Evolutionary conservation across 2,888 invertebrate species (phyloP).

Genomic region (Ommatoiulus sabulosus): DNA sequence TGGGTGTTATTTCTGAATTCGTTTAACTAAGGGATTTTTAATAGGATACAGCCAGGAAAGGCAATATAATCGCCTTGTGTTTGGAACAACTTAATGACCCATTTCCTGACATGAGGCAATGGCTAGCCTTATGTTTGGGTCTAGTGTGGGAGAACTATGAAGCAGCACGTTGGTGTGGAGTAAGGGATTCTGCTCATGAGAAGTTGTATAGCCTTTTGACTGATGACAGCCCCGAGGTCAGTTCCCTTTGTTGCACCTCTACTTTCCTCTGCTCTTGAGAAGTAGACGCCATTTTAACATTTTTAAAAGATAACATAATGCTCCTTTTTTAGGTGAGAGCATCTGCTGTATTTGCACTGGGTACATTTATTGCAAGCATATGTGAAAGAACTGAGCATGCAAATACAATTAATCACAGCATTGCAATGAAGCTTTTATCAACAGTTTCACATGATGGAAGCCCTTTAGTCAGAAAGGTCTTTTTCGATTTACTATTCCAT

Average conservation of each 20-base stretch:
- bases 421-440: constrained; percentile 87
- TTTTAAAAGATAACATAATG: constrained; percentile 5
- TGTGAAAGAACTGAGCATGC: constrained; percentile 90
- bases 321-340: constrained; percentile 78
- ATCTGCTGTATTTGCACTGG: constrained; percentile 93
- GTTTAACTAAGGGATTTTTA: neutral
- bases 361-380: constrained; percentile 90
- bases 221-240: constrained; percentile 88
- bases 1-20: neutral
- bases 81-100: constrained; percentile 86
- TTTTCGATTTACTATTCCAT: constrained; percentile 42
- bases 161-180: constrained; percentile 93
- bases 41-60: constrained; percentile 86
- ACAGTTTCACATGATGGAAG: constrained; percentile 85
- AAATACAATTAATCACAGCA: constrained; percentile 91
- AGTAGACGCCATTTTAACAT: neutral
- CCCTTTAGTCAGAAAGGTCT: constrained; percentile 82
- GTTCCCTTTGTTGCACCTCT: constrained; percentile 12
- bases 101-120: constrained; percentile 72
- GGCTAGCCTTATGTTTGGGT: constrained; percentile 94
- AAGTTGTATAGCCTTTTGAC: constrained; percentile 84
- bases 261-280: neutral
- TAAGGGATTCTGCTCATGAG: constrained; percentile 95
- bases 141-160: constrained; percentile 90
- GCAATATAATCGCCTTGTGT: constrained; percentile 90